Evolutionary conservation across 2,888 invertebrate species (phyloP), one percentile per base, ranked within the genome.

Genomic region (Campoplex capitator): DNA sequence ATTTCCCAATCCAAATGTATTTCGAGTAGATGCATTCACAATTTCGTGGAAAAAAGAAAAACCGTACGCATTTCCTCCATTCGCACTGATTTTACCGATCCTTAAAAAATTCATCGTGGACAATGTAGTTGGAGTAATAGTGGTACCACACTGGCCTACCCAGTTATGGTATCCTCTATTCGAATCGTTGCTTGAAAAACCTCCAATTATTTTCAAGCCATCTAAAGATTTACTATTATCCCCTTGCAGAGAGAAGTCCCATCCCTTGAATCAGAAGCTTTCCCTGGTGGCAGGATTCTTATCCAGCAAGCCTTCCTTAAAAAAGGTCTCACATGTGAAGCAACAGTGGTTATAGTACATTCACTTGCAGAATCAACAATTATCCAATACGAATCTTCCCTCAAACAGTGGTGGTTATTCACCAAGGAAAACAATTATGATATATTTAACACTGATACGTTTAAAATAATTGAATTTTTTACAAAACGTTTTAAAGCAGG

Each of bases 51-150:
- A 84, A 75, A 75, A 45, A 28, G 62, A 75, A 58, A 75, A 75
- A 58, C 45, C 62, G 18, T 62, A 62, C 13, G 89, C 90, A 9
- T 91, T 90, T 71, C 89, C 91, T 16, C 90, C 89, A n/a, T 91
- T 91, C 84, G 83, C 87, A 3, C 28, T 91, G 28, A 88, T 92
- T 76, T 70, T 87, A 68, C 88, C 77, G 84, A 83, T 83, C 13
- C 58, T 92, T n/a, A 77, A 89, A 71, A 92, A 92, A 89, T 89
- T 91, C 42, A 89, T 89, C 35, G 28, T 62, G 6, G 91, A 92
- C 45, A 89, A 87, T 78, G 90, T 90, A 7, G 83, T 86, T 75
- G 91, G 91, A 4, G 90, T 91, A 45, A 73, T 92, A 23, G 89
- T 32, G 7, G 48, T 76, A n/a, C 65, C 76, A 65, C 38, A 76